Conservation (phyloP, 1,140 invertebrate species). For the Papilio helenus region DNA sequence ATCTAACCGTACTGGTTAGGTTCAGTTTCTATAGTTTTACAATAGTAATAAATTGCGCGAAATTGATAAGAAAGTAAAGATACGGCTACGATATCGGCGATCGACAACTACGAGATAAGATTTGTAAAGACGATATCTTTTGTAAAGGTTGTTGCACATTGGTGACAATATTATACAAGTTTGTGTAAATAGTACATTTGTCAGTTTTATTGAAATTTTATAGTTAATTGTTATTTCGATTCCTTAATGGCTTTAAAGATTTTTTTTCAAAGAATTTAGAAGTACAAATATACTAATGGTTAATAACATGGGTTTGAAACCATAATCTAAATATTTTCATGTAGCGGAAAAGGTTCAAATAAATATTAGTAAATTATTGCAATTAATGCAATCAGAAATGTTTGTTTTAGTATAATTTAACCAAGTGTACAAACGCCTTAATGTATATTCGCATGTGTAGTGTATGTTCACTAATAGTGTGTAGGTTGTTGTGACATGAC, state of each 20-base stretch:
- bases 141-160: neutral
- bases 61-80: slow-evolving; percentile 10
- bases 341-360: too few relatives aligned
- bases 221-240: too few relatives aligned
- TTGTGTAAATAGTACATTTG: neutral
- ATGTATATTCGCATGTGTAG: neutral
- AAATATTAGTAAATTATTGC: too few relatives aligned
- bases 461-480: neutral
- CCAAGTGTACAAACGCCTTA: neutral
- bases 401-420: too few relatives aligned
- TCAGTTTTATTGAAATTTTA: too few relatives aligned
- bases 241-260: too few relatives aligned
- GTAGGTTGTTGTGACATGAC: slow-evolving; percentile 21
- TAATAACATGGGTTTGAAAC: too few relatives aligned
- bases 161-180: neutral
- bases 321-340: too few relatives aligned
- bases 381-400: too few relatives aligned
- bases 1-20: neutral
- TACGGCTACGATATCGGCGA: neutral
- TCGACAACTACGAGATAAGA: neutral
- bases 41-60: slow-evolving; percentile 24
- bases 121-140: neutral
- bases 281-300: too few relatives aligned
- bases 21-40: slow-evolving; percentile 23
- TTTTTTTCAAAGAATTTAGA: too few relatives aligned